A percentile compares a stretch with the other conserved stretches of the same genome.
Conservation (phyloP, 2,797 vertebrate genomes). For the Lepidocolaptes lacrymiger region DNA sequence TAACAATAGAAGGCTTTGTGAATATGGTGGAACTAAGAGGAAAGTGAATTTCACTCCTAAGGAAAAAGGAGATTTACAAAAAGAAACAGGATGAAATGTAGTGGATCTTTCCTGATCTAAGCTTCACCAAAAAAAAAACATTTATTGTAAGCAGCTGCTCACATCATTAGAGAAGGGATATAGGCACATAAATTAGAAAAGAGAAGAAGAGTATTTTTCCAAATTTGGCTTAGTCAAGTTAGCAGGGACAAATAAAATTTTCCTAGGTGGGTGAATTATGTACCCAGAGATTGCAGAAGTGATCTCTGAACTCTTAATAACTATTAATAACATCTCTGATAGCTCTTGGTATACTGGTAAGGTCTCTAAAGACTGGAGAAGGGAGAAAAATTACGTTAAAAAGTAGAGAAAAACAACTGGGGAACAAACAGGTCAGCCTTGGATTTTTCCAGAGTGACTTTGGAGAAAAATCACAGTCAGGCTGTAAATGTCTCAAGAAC, state of each 20-base stretch:
- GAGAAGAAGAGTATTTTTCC: background rate
- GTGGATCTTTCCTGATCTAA: background rate
- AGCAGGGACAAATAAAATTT: background rate
- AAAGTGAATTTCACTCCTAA: background rate
- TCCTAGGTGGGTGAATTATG: background rate
- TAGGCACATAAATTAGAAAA: background rate
- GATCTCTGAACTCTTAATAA: background rate
- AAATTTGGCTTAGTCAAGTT: background rate
- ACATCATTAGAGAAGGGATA: background rate
- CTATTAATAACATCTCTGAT: background rate
- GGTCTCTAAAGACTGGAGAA: background rate
- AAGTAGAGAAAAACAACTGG: background rate
- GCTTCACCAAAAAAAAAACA: background rate
- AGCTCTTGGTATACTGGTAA: background rate
- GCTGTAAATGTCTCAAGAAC: background rate
- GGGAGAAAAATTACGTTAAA: background rate
- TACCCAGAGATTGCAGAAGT: background rate
- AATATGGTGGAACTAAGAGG: background rate
- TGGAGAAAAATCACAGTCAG: background rate
- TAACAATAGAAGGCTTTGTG: background rate
- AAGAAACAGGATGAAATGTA: background rate
- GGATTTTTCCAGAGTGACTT: background rate
- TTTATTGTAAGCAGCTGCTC: background rate
- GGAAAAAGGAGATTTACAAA: background rate
- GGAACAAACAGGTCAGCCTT: background rate